Evolutionary conservation across 2,797 vertebrate genomes (phyloP).

Genomic region (Lemur catta): DNA sequence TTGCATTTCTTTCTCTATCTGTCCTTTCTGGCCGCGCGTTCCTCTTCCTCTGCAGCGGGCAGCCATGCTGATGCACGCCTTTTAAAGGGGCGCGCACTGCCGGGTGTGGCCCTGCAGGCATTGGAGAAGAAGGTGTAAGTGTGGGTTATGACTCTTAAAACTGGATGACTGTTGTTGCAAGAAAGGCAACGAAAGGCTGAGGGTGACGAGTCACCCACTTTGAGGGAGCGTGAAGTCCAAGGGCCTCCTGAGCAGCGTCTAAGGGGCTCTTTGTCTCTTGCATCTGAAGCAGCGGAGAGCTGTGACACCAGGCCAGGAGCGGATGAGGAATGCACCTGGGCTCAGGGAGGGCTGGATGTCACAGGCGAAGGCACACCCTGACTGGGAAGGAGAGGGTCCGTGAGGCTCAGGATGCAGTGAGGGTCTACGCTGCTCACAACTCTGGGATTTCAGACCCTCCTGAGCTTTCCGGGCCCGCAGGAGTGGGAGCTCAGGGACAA

Average conservation of each 20-base stretch:
- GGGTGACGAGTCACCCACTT: too few species aligned
- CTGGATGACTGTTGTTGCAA: not conserved
- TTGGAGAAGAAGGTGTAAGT: not conserved
- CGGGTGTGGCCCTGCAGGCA: too few species aligned
- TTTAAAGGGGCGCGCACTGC: fast-evolving
- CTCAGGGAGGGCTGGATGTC: not conserved
- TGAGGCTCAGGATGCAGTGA: not conserved
- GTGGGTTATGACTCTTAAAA: too few species aligned
- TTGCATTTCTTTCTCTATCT: not conserved
- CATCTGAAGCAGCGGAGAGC: not conserved
- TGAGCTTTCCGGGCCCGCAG: not conserved
- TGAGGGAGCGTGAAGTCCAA: not conserved
- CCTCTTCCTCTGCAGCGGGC: too few species aligned
- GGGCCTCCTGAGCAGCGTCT: not conserved
- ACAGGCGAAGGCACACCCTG: too few species aligned
- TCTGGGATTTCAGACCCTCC: not conserved
- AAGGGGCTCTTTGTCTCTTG: too few species aligned
- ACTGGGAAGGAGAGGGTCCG: not conserved
- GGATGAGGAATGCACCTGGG: not conserved
- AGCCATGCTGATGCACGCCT: fast-evolving
- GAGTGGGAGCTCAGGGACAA: not conserved
- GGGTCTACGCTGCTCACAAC: too few species aligned
- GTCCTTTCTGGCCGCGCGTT: too few species aligned
- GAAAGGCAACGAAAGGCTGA: not conserved
- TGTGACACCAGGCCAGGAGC: not conserved